Evolutionary conservation across 2,797 vertebrate genomes (phyloP).

Genomic region (Mus spretus): DNA sequence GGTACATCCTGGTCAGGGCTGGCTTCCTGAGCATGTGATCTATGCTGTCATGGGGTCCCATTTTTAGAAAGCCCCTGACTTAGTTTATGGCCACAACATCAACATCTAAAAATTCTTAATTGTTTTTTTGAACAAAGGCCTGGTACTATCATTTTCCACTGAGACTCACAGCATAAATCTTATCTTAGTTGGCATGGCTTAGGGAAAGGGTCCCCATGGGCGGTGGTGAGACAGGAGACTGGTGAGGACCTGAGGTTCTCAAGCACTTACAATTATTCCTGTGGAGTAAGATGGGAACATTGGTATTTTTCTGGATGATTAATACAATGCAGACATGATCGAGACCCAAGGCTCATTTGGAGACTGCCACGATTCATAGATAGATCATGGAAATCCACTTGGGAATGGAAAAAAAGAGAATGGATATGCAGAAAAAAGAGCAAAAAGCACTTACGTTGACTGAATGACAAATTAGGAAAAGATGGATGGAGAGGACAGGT

Average conservation of each 20-base stretch:
- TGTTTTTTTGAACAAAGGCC: not conserved
- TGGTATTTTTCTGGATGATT: not conserved
- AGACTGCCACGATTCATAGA: not conserved
- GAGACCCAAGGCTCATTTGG: not conserved
- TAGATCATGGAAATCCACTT: slow-evolving; percentile 2
- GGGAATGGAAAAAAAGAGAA: not conserved
- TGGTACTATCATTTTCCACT: not conserved
- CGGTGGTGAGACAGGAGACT: not conserved
- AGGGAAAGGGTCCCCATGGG: not conserved
- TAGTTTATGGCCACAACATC: not conserved
- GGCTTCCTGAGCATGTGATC: not conserved
- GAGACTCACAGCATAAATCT: not conserved
- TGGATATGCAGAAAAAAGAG: not conserved
- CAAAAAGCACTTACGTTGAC: not conserved
- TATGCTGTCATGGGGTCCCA: not conserved
- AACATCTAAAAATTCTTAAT: not conserved
- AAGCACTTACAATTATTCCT: not conserved
- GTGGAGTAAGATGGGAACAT: not conserved
- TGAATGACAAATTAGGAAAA: slow-evolving; percentile 6
- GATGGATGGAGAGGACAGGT: not conserved
- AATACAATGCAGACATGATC: not conserved
- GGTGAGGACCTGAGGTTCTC: not conserved
- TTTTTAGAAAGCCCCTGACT: not conserved
- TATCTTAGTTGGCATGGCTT: not conserved
- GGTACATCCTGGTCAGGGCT: not conserved